Base-by-base conservation (phyloP, 1,140 invertebrate species). In the Gonatopus flavifemur region DNA sequence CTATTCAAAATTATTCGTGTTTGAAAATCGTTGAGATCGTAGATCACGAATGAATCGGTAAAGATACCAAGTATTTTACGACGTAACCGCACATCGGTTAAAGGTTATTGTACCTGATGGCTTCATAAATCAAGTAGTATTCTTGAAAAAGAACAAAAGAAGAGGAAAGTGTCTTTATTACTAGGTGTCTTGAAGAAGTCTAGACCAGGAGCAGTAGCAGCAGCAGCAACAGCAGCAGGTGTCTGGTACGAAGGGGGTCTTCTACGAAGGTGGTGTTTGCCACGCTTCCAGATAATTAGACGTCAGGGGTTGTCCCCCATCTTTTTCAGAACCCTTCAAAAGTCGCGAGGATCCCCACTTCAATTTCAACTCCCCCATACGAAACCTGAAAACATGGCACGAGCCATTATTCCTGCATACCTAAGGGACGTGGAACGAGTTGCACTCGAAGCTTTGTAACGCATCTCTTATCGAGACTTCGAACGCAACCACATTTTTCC, bases 261-360 rank as follows among this genome's bases (percentile, higher is more conserved):
- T 52, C 42, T 51, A 59, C 46, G 60, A 68, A 62, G 62, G 67
- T n/a, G n/a, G n/a, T 67, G 65, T 54, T 46, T 59, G 59, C 55
- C 59, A 61, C 57, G 55, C 64, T 62, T 61, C 58, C 52, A 65
- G 56, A 69, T 72, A 70, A 72, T 72, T 72, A 64, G 59, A 50
- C 61, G 62, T 46, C 46, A 55, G 45, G 47, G 54, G 37, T 46
- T 47, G 52, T 48, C 40, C 33, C 42, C 49, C 41, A 39, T 32
- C 37, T 38, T 57, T 53, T 59, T 50, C 52, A 42, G 46, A 46
- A 55, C 52, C 59, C 63, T 57, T 52, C 59, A 47, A 20, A 55
- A 62, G 52, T 55, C 53, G 55, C 42, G 45, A 54, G 47, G 52
- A 51, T 30, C 52, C 43, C 48, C 38, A 18, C 13, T 31, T 49